Percentiles rank a stretch among this genome's conserved stretches.
These are phyloP conservation scores for Clarias pachynema DNA, from an alignment of 2,797 vertebrate genomes.

Conservation along the genomic window DNA sequence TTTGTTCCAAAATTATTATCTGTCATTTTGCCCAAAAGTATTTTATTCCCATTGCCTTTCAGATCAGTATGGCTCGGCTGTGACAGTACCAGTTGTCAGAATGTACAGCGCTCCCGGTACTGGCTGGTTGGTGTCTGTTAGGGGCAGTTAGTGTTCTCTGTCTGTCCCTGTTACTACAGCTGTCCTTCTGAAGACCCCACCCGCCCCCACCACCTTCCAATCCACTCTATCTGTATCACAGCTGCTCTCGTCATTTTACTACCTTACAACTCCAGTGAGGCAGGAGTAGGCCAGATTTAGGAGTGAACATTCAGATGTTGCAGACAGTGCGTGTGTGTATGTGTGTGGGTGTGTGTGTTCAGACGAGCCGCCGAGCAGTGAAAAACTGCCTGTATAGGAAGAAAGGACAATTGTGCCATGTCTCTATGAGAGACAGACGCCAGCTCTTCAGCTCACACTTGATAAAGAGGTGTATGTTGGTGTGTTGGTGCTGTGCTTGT, in stretches of 20 bases:
- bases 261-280: conserved; percentile 34
- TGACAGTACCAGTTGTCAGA: conserved; percentile 45
- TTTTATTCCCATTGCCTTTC: conserved; percentile 18
- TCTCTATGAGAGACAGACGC: conserved; percentile 49
- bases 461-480: conserved; percentile 51
- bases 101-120: conserved; percentile 23
- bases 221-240: conserved; percentile 35
- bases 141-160: conserved; percentile 31
- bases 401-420: conserved; percentile 50
- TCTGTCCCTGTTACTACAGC: conserved; percentile 55
- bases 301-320: conserved; percentile 25
- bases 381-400: conserved; percentile 48
- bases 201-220: not conserved
- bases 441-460: conserved; percentile 54
- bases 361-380: conserved; percentile 13
- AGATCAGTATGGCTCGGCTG: not conserved
- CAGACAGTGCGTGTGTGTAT: conserved; percentile 8
- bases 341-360: conserved; percentile 16
- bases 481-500: conserved; percentile 22
- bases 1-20: not conserved
- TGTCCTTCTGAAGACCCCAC: conserved; percentile 30
- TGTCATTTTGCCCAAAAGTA: not conserved
- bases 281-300: conserved; percentile 37
- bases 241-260: conserved; percentile 49
- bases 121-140: conserved; percentile 37